These are phyloP conservation scores for Semnopithecus entellus DNA, from an alignment of 2,113 vertebrate genomes.

Conservation along the genomic window DNA sequence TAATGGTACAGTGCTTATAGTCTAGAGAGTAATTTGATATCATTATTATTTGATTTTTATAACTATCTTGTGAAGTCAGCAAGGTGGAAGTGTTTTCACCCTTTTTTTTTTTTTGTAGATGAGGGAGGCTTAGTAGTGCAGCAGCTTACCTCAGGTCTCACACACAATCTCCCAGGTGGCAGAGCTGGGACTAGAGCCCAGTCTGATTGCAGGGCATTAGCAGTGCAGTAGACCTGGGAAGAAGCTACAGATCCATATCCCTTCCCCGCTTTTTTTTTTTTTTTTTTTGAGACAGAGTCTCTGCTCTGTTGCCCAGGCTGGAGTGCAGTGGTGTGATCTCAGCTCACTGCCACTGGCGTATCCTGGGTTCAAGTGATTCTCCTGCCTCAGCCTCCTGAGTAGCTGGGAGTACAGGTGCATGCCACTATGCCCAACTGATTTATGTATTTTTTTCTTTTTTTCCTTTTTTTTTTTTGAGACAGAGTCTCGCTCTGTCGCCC, in stretches of 20 bases:
- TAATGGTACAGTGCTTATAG: background rate
- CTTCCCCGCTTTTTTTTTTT: no score
- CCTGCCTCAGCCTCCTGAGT: no score
- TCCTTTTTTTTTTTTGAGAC: no score
- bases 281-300: no score
- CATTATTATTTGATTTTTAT: background rate
- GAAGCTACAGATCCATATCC: background rate
- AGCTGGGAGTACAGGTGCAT: no score
- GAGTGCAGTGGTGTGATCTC: no score
- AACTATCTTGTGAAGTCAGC: background rate
- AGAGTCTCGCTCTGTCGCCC: no score
- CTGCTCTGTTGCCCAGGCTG: no score
- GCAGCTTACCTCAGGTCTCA: background rate
- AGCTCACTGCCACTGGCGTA: no score
- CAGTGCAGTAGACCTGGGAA: background rate
- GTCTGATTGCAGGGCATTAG: background rate
- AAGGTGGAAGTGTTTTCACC: background rate
- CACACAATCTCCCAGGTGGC: background rate
- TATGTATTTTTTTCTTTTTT: no score
- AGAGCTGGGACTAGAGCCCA: background rate
- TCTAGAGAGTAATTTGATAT: background rate
- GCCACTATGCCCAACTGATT: no score
- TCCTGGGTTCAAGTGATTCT: no score
- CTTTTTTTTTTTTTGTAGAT: background rate
- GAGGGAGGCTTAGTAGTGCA: background rate